A percentile compares a stretch with the other conserved stretches of the same genome.
These are phyloP conservation scores for Caenorhabditis auriculariae DNA, from an alignment of 2,888 invertebrate genomes.

Conservation along the genomic window DNA sequence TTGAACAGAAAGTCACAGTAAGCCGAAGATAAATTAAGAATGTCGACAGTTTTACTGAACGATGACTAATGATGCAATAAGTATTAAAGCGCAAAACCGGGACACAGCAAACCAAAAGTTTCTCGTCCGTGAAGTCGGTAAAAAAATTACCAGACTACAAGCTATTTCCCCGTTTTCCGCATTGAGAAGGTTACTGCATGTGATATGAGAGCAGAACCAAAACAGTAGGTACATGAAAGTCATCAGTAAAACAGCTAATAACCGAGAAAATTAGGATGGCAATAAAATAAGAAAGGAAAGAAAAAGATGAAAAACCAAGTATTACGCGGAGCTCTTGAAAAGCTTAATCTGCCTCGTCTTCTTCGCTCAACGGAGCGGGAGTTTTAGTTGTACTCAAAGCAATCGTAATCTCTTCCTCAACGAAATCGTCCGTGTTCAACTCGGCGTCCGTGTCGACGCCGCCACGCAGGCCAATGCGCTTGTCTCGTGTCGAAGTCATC, in stretches of 20 bases:
- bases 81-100: no score
- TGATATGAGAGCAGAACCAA: no score
- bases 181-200: no score
- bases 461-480: constrained; percentile 41
- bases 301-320: neutral
- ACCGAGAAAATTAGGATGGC: constrained; percentile 3
- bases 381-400: constrained; percentile 53
- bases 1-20: no score
- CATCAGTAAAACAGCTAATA: neutral
- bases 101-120: no score
- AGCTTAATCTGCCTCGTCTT: constrained; percentile 33
- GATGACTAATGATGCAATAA: no score
- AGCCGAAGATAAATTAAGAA: no score
- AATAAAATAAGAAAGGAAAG: constrained; percentile 2
- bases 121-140: no score
- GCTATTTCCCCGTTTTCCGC: no score
- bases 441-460: constrained; percentile 45
- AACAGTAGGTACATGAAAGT: neutral
- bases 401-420: constrained; percentile 57
- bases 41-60: no score
- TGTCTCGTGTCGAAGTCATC: constrained; percentile 21
- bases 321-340: no score
- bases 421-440: constrained; percentile 40
- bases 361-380: constrained; percentile 31
- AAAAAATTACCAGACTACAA: no score